These are phyloP conservation scores for Drosophila ficusphila DNA, from an alignment of 1,140 invertebrate species.

Conservation along the genomic window DNA sequence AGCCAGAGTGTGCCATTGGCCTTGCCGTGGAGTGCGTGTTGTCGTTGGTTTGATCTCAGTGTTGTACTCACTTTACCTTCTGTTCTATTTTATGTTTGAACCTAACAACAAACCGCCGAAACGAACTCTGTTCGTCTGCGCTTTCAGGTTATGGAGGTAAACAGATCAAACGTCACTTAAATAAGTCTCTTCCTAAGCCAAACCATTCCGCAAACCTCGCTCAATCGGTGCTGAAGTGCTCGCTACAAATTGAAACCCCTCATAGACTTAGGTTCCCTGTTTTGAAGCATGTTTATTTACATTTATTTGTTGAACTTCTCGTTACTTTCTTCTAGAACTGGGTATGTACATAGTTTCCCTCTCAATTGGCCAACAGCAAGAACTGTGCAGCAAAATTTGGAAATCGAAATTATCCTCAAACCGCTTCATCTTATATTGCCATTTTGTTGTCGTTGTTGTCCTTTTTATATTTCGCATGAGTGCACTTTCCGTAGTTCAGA, in stretches of 20 bases:
- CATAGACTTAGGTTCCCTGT: constrained; percentile 27
- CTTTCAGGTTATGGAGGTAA: constrained; percentile 75
- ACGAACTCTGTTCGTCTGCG: constrained; percentile 53
- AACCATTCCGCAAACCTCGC: constrained; percentile 18
- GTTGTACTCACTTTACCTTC: constrained; percentile 66
- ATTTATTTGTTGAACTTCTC: constrained; percentile 14
- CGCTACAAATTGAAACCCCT: constrained; percentile 16
- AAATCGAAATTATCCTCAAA: constrained; percentile 12
- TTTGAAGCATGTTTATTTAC: constrained; percentile 52
- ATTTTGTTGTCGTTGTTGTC: constrained; percentile 16
- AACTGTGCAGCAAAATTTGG: constrained; percentile 16
- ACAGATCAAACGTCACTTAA: constrained; percentile 48
- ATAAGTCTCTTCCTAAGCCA: constrained; percentile 42
- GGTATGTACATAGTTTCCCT: constrained; percentile 55
- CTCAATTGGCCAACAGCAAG: constrained; percentile 42
- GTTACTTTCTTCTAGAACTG: constrained; percentile 57
- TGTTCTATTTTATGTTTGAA: constrained; percentile 75
- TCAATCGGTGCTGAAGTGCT: constrained; percentile 24
- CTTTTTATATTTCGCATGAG: constrained; percentile 36
- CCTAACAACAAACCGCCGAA: constrained; percentile 32
- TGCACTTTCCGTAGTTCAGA: constrained; percentile 17
- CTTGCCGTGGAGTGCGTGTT: constrained; percentile 41
- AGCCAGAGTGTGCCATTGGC: not conserved
- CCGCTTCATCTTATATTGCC: constrained; percentile 2
- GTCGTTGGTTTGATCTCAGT: constrained; percentile 51